A percentile compares a stretch with the other conserved stretches of the same genome.
These are phyloP conservation scores for Sebastes kiyomatsui DNA, from an alignment of 2,797 vertebrate species.

Conservation along the genomic window DNA sequence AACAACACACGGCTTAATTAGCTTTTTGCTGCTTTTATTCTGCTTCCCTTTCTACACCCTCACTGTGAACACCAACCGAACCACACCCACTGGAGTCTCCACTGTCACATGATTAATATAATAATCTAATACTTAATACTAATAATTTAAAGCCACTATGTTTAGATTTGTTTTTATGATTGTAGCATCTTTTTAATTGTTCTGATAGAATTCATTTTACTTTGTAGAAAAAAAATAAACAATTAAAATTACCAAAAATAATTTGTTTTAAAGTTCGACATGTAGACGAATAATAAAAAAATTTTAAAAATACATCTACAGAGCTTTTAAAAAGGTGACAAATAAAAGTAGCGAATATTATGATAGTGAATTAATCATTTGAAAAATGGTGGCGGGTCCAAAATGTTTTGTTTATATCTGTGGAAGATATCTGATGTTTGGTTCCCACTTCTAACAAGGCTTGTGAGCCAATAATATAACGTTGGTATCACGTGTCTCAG, in stretches of 20 bases:
- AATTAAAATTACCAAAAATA: not conserved
- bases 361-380: no score
- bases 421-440: no score
- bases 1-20: not conserved
- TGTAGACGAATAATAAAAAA: no score
- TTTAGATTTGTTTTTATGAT: not conserved
- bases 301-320: accelerated
- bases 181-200: not conserved
- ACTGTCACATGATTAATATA: conserved; percentile 20
- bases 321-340: no score
- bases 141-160: conserved; percentile 14
- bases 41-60: not conserved
- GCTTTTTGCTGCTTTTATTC: not conserved
- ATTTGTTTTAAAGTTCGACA: not conserved
- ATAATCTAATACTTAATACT: no score
- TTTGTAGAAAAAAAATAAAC: not conserved
- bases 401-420: no score
- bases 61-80: not conserved
- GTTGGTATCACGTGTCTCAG: no score
- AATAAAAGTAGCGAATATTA: no score
- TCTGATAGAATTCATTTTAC: not conserved
- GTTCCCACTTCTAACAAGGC: no score
- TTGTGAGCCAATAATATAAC: no score
- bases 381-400: no score
- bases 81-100: conserved; percentile 9